phyloP scores from a whole-genome alignment of 1,140 invertebrate species.

The Megathymus violae region DNA sequence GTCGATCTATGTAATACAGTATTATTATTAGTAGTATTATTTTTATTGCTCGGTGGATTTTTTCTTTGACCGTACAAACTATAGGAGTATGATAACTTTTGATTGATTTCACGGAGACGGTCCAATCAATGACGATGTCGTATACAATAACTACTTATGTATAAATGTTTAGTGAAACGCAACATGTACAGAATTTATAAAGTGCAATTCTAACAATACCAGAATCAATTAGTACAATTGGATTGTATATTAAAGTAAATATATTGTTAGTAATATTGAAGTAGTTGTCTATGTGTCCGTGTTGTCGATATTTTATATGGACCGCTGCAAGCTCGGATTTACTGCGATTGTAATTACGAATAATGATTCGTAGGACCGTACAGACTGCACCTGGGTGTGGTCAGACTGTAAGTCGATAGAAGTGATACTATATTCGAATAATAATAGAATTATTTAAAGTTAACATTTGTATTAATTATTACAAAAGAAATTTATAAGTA shows the following conservation, averaged over 20 bases:
- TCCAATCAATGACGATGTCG: too few species aligned
- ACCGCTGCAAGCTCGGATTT: slow-evolving; percentile 51
- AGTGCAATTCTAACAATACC: slow-evolving; percentile 22
- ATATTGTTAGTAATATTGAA: slow-evolving; percentile 29
- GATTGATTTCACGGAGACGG: too few species aligned
- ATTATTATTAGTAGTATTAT: too few species aligned
- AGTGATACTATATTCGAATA: slow-evolving; percentile 13
- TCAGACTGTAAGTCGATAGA: slow-evolving; percentile 7
- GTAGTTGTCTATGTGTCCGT: slow-evolving; percentile 36
- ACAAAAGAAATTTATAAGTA: slow-evolving; percentile 1
- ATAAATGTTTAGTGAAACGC: background rate
- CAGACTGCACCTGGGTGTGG: slow-evolving; percentile 7
- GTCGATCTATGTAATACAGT: too few species aligned
- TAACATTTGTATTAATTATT: slow-evolving; percentile 19
- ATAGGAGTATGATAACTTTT: too few species aligned
- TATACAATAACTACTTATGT: too few species aligned
- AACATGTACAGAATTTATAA: slow-evolving; percentile 27
- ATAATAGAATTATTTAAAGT: slow-evolving; percentile 12
- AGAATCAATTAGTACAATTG: slow-evolving; percentile 32
- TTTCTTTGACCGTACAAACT: too few species aligned
- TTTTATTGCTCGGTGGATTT: too few species aligned
- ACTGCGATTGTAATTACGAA: slow-evolving; percentile 8
- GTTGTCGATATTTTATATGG: slow-evolving; percentile 31
- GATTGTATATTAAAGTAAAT: slow-evolving; percentile 21
- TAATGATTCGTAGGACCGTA: slow-evolving; percentile 23